A percentile compares a stretch with the other conserved stretches of the same genome.
phyloP scores from a whole-genome alignment of 2,797 vertebrate species.

The Oreortyx pictus region DNA sequence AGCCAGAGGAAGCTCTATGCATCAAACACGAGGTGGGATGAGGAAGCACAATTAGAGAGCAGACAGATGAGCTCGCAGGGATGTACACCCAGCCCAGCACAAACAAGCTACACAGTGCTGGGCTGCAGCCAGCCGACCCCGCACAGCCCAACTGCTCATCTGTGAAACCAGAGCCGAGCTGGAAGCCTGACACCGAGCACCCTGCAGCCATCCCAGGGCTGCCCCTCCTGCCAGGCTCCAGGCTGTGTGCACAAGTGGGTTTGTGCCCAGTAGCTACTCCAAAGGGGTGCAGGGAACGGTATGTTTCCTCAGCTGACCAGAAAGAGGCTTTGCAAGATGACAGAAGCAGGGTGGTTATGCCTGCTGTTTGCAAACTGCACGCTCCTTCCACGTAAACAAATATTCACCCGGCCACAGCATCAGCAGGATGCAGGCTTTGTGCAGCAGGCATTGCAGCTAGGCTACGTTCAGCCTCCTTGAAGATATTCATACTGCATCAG shows the following conservation, averaged over 20 bases:
- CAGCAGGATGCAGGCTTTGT: fast-evolving
- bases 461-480: background rate
- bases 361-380: background rate
- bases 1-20: background rate
- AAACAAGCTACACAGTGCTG: background rate
- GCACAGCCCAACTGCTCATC: background rate
- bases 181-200: background rate
- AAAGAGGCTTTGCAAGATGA: background rate
- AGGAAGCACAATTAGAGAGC: background rate
- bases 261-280: fast-evolving
- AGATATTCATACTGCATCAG: background rate
- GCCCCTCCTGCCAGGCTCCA: background rate
- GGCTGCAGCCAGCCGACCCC: background rate
- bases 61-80: background rate
- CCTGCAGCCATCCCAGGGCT: background rate
- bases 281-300: background rate
- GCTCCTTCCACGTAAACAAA: background rate
- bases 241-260: background rate
- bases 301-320: background rate
- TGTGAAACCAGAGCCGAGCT: background rate
- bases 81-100: background rate
- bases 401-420: background rate
- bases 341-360: background rate
- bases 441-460: background rate
- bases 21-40: background rate